These are phyloP conservation scores for Eremophila alpestris DNA, from an alignment of 2,797 vertebrate genomes.

Conservation along the genomic window DNA sequence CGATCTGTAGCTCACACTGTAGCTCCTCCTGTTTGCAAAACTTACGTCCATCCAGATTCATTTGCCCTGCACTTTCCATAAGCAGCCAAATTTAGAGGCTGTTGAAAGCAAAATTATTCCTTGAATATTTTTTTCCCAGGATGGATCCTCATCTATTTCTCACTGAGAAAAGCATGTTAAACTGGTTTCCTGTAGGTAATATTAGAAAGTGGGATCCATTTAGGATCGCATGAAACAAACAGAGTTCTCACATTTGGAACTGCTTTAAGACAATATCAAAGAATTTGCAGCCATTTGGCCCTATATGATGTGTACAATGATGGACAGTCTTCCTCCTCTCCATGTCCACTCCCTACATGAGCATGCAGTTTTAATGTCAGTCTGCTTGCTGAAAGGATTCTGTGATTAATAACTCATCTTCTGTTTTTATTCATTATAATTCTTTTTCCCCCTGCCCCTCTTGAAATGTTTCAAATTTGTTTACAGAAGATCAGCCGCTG, in stretches of 20 bases:
- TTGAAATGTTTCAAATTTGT: slow-evolving; percentile 20
- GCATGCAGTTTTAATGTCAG: not conserved
- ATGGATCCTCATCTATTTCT: not conserved
- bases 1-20: slow-evolving; percentile 25
- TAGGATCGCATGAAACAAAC: not conserved
- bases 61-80: slow-evolving; percentile 33
- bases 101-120: not conserved
- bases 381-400: slow-evolving; percentile 31
- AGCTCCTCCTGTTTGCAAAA: slow-evolving; percentile 14
- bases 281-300: slow-evolving; percentile 19
- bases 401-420: slow-evolving; percentile 9
- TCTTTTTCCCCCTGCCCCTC: not conserved
- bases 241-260: slow-evolving; percentile 33
- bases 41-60: not conserved
- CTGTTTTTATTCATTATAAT: slow-evolving; percentile 17
- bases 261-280: not conserved
- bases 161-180: not conserved
- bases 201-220: not conserved
- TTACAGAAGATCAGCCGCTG: not conserved
- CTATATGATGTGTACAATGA: not conserved
- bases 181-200: not conserved
- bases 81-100: not conserved
- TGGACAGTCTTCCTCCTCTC: not conserved
- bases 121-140: not conserved
- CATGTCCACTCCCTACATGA: not conserved